phyloP scores from a whole-genome alignment of 2,113 vertebrate genomes.

The Hippolais icterina region DNA sequence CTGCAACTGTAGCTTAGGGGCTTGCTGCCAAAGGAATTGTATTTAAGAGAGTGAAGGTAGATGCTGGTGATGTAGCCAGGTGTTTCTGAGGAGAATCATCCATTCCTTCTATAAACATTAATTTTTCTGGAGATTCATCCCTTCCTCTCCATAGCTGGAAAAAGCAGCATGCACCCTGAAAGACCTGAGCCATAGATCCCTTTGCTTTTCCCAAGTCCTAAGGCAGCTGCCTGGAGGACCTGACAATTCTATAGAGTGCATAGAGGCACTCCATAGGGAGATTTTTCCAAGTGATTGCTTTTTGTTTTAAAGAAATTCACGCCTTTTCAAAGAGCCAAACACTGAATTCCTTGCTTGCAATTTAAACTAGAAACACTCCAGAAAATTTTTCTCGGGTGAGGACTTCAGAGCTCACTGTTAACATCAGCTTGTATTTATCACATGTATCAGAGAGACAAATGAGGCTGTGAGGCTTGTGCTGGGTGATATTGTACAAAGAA shows the following conservation, averaged over 20 bases:
- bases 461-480: not conserved
- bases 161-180: not conserved
- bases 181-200: not conserved
- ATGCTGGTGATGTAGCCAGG: not conserved
- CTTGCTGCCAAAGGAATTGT: not conserved
- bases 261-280: rapidly evolving
- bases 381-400: not conserved
- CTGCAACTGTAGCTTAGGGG: not conserved
- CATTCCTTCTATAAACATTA: not conserved
- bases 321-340: not conserved
- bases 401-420: not conserved
- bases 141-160: not conserved
- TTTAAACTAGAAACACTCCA: not conserved
- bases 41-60: not conserved
- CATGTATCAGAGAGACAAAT: not conserved
- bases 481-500: not conserved
- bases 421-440: not conserved
- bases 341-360: not conserved
- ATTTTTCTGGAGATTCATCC: not conserved
- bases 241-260: not conserved
- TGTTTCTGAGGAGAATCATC: not conserved
- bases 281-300: not conserved
- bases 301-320: not conserved
- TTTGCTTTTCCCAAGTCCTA: not conserved
- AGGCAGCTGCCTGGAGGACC: not conserved